These are phyloP conservation scores for Anodontia alba DNA, from an alignment of 2,888 invertebrate species.

Conservation along the genomic window DNA sequence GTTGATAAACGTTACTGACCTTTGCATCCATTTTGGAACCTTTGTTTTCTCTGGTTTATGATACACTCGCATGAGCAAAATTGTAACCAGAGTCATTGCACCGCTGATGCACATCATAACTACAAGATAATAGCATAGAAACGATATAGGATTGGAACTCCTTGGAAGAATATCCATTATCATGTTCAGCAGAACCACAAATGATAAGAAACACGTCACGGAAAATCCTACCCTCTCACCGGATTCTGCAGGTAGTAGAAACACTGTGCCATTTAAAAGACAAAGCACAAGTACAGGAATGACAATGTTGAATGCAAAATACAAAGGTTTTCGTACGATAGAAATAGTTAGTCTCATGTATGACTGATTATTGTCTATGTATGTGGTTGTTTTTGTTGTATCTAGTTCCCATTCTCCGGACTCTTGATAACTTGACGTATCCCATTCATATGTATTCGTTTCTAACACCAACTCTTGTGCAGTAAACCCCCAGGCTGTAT, in stretches of 20 bases:
- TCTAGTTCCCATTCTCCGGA: slow-evolving; percentile 57
- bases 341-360: slow-evolving; percentile 39
- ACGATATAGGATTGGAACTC: slow-evolving; percentile 54
- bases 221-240: slow-evolving; percentile 61
- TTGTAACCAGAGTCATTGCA: slow-evolving; percentile 53
- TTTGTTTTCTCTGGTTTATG: slow-evolving; percentile 51
- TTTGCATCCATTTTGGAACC: slow-evolving; percentile 52
- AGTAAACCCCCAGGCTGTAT: slow-evolving; percentile 52
- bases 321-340: slow-evolving; percentile 50
- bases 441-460: slow-evolving; percentile 30
- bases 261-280: slow-evolving; percentile 50
- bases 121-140: slow-evolving; percentile 55
- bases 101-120: slow-evolving; percentile 60
- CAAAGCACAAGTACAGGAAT: slow-evolving; percentile 55
- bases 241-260: slow-evolving; percentile 55
- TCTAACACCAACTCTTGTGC: slow-evolving; percentile 31
- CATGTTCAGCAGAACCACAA: slow-evolving; percentile 56
- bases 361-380: slow-evolving; percentile 16
- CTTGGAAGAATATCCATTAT: slow-evolving; percentile 62
- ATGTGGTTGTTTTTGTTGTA: slow-evolving; percentile 32
- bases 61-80: slow-evolving; percentile 52
- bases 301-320: slow-evolving; percentile 58
- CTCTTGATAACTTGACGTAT: slow-evolving; percentile 33
- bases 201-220: slow-evolving; percentile 57
- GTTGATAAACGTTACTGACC: slow-evolving; percentile 46